Base-by-base conservation (phyloP, 2,888 invertebrate species). In the Eurytoma adleriae region DNA sequence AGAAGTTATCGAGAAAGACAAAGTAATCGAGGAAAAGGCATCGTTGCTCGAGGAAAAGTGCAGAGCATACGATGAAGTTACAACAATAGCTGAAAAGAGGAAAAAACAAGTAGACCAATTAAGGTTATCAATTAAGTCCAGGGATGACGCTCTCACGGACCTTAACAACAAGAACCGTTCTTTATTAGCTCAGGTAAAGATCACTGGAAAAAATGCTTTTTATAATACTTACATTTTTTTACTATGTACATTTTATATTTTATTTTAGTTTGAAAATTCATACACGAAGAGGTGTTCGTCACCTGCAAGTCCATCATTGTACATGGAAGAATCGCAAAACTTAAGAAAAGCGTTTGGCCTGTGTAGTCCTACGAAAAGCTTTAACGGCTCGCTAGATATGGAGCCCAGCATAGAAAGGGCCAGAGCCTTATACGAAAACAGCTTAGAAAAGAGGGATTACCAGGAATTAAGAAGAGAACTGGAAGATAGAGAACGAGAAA, bases 41-140 rank as follows among this genome's bases (percentile, higher is more conserved):
- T 50, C 80, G 10, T 74, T 88, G 50, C 76, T 90, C 14, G 89
- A 90, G 18, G 90, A 90, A 79, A 89, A 88, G 74, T 84, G 83
- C 73, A 86, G 84, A 5, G 84, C 85, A 18, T 88, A 86, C 70
- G 90, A 90, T 48, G 90, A 90, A 72, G 76, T 89, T 18, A 85
- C 80, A 20, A 80, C 83, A 1, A 84, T 89, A 54, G 87, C 89
- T 24, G 92, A 92, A 57, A 91, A 91, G 81, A 89, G 91, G 68
- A 91, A 91, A 83, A 91, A 91, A 78, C 91, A 92, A 83, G 88
- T 91, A 7, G 91, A 91, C 75, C 91, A 91, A 74, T 87, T 92
- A 59, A 89, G 91, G 78, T 74, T 86, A 20, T 90, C 92, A 0
- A 84, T 92, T 24, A 89, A 91, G 82, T 86, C 91, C 14, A 88